These are phyloP conservation scores for Hofmannophila pseudospretella DNA, from an alignment of 2,888 invertebrate genomes.

Conservation along the genomic window DNA sequence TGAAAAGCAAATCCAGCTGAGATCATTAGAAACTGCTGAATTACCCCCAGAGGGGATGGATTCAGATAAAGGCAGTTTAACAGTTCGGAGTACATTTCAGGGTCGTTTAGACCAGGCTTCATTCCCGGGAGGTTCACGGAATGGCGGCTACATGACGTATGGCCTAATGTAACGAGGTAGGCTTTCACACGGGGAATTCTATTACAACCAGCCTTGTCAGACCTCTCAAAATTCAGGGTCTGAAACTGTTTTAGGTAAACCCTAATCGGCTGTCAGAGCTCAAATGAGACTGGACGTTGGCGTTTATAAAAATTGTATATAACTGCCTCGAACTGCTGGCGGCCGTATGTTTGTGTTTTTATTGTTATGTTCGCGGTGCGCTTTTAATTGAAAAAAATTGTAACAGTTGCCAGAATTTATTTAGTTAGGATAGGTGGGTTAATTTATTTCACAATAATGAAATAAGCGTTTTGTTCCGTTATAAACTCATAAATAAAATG, in stretches of 20 bases:
- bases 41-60: constrained; percentile 6
- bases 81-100: constrained; percentile 16
- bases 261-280: constrained; percentile 24
- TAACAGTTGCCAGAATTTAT: neutral
- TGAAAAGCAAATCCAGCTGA: neutral
- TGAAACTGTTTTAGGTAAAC: neutral
- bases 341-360: constrained; percentile 24
- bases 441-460: too few species aligned
- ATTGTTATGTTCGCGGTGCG: constrained; percentile 33
- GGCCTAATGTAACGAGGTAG: constrained; percentile 28
- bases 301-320: constrained; percentile 3
- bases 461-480: too few species aligned
- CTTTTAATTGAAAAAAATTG: constrained; percentile 36
- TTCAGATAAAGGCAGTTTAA: constrained; percentile 10
- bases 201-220: constrained; percentile 27
- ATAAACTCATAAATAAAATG: too few species aligned
- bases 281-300: constrained; percentile 21
- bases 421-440: neutral
- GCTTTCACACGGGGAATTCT: constrained; percentile 27
- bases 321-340: constrained; percentile 1
- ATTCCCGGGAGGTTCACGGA: constrained; percentile 28
- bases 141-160: constrained; percentile 39
- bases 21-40: neutral
- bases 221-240: constrained; percentile 16
- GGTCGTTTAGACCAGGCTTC: constrained; percentile 16